Conservation (phyloP, 2,113 vertebrate genomes). For the Gymnorhina tibicen region DNA sequence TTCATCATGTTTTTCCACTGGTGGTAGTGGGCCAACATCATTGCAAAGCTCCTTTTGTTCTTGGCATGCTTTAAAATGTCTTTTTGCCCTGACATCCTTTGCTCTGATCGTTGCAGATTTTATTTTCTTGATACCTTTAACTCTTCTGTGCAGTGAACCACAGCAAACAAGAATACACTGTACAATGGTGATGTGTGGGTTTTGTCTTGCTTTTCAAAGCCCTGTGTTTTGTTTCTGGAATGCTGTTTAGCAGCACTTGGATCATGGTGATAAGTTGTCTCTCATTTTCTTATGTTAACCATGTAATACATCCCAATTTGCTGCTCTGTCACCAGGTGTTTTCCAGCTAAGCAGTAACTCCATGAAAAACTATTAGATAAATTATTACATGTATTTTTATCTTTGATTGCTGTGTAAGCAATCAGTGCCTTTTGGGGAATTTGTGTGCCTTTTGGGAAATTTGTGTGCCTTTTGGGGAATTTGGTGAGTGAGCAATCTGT, state of each 20-base stretch:
- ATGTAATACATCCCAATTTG: not conserved
- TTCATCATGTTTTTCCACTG: not conserved
- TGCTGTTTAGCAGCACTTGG: not conserved
- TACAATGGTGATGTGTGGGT: not conserved
- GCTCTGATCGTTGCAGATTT: not conserved
- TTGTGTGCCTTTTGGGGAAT: not conserved
- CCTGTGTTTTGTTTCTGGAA: not conserved
- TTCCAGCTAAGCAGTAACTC: not conserved
- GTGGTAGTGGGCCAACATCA: not conserved
- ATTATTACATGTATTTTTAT: not conserved
- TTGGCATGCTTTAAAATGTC: not conserved
- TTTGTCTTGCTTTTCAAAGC: not conserved
- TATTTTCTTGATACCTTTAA: not conserved
- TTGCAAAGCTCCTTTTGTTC: not conserved
- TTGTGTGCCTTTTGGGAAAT: not conserved
- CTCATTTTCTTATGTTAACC: not conserved
- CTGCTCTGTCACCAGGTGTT: not conserved
- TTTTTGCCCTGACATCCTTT: not conserved
- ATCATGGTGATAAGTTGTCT: not conserved
- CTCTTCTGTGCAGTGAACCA: not conserved
- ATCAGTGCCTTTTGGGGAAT: not conserved
- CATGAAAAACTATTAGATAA: not conserved
- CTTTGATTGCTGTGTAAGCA: not conserved
- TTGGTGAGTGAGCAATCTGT: not conserved
- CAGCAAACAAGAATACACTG: not conserved